A percentile compares a stretch with the other conserved stretches of the same genome.
These are phyloP conservation scores for Chionodraco myersi DNA, from an alignment of 2,113 vertebrate genomes.

Conservation along the genomic window DNA sequence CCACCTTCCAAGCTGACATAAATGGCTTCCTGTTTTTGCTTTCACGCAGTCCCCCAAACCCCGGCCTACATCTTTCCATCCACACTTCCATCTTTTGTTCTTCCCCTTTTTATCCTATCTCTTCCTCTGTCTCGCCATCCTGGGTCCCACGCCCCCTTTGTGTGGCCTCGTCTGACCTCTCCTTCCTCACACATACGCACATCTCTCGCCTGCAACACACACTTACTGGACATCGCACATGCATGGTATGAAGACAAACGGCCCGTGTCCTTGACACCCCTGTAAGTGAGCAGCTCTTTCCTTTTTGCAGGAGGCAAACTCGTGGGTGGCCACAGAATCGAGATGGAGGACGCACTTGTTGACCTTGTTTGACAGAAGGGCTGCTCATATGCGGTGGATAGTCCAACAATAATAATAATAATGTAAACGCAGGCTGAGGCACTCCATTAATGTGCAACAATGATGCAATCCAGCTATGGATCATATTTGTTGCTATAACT, in stretches of 20 bases:
- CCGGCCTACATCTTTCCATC: constrained; percentile 51
- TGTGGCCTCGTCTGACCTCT: constrained; percentile 61
- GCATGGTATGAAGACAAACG: constrained; percentile 37
- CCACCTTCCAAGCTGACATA: constrained; percentile 57
- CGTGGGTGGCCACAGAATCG: constrained; percentile 10
- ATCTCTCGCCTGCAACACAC: constrained; percentile 20
- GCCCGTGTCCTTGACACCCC: constrained; percentile 39
- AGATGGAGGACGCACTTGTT: constrained; percentile 33
- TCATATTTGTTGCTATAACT: constrained; percentile 35
- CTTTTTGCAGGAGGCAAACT: constrained; percentile 28
- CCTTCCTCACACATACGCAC: constrained; percentile 49
- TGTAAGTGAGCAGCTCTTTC: constrained; percentile 20
- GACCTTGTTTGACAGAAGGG: constrained; percentile 32
- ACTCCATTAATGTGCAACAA: constrained; percentile 29
- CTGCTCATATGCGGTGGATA: constrained; percentile 16
- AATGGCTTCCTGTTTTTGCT: constrained; percentile 76
- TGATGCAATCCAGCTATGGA: constrained; percentile 8
- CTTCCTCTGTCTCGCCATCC: constrained; percentile 61
- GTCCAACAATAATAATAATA: constrained; percentile 16
- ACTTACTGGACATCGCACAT: constrained; percentile 46
- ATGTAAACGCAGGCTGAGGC: constrained; percentile 15
- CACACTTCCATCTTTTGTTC: constrained; percentile 67
- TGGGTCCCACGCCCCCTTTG: constrained; percentile 50
- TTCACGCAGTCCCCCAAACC: constrained; percentile 26
- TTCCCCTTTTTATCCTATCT: constrained; percentile 41